Conservation (phyloP, 2,888 invertebrate species). For the Drosophila longiperda region DNA sequence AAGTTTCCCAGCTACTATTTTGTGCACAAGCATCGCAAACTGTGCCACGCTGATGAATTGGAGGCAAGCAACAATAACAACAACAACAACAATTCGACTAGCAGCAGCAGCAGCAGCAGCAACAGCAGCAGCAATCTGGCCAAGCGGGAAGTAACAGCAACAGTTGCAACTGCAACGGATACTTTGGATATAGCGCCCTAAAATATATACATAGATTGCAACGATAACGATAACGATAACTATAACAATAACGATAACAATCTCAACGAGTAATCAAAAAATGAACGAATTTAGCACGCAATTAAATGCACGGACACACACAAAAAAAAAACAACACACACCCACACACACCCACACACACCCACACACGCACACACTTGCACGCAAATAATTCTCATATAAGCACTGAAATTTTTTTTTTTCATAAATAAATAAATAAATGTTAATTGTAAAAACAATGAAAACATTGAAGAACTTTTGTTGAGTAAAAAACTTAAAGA, state of each 20-base stretch:
- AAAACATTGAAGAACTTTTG: not conserved
- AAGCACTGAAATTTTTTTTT: conserved; percentile 41
- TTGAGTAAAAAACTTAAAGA: not conserved
- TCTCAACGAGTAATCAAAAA: conserved; percentile 17
- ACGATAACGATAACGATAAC: conserved; percentile 10
- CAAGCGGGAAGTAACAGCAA: conserved; percentile 20
- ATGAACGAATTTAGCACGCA: conserved; percentile 64
- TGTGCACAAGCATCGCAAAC: conserved; percentile 95
- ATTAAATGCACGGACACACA: conserved; percentile 34
- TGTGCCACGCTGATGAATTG: conserved; percentile 89
- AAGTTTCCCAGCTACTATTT: conserved; percentile 97
- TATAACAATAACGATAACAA: conserved; percentile 7
- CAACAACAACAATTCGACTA: conserved; percentile 29
- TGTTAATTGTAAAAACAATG: conserved; percentile 20
- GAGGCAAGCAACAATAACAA: conserved; percentile 56
- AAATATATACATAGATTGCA: conserved; percentile 16
- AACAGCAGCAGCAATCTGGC: conserved; percentile 20
- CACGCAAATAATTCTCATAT: conserved; percentile 11
- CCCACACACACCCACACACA: conserved; percentile 13
- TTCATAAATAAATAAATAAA: conserved; percentile 50
- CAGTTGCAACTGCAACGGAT: conserved; percentile 21
- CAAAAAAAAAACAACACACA: not conserved
- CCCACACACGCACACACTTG: conserved; percentile 7
- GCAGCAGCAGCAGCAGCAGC: conserved; percentile 24
- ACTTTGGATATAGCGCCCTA: conserved; percentile 24